A percentile compares a stretch with the other conserved stretches of the same genome.
These are phyloP conservation scores for Artibeus lituratus DNA, from an alignment of 2,797 vertebrate species.

Conservation along the genomic window DNA sequence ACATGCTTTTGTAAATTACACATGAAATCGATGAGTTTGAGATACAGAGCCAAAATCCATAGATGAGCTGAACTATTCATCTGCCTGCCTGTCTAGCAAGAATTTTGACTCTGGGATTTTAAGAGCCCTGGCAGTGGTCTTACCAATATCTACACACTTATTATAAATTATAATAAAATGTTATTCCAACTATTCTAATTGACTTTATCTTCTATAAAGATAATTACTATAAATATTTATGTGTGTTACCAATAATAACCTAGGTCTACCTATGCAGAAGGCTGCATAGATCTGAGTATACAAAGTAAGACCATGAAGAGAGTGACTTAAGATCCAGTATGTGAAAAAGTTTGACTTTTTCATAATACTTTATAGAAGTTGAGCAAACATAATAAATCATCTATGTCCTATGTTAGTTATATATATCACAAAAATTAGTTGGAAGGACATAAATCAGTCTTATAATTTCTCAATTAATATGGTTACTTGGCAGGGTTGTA, in stretches of 20 bases:
- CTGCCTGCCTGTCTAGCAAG: not conserved
- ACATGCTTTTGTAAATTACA: not conserved
- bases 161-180: not conserved
- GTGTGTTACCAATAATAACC: not conserved
- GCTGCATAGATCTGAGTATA: not conserved
- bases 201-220: not conserved
- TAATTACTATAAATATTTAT: not conserved
- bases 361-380: not conserved
- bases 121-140: not conserved
- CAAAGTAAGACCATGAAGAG: not conserved
- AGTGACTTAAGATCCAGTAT: not conserved
- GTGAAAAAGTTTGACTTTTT: not conserved
- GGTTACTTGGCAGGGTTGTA: not conserved
- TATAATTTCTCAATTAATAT: not conserved
- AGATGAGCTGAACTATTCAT: not conserved
- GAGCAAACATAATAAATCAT: not conserved
- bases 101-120: not conserved
- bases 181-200: not conserved
- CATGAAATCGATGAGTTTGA: not conserved
- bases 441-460: not conserved
- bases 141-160: not conserved
- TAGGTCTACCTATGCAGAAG: not conserved
- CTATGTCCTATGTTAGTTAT: not conserved
- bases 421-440: not conserved
- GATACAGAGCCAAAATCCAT: not conserved